Evolutionary conservation across 2,888 invertebrate genomes (phyloP).

Genomic region (Sericinus montela): DNA sequence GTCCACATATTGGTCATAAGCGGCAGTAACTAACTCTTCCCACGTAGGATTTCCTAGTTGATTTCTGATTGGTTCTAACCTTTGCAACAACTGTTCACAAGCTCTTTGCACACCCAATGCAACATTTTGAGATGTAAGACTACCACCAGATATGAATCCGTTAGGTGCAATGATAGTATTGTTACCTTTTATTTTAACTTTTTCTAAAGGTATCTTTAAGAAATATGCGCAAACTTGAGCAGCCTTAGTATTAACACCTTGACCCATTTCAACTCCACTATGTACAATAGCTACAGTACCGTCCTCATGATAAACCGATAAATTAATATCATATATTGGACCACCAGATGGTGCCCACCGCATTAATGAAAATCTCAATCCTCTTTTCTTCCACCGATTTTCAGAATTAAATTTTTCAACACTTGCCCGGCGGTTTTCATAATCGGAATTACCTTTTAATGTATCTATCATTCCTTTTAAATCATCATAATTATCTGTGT

Average conservation of each 20-base stretch:
- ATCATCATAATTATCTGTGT: slow-evolving; percentile 59
- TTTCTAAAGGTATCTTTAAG: slow-evolving; percentile 81
- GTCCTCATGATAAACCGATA: slow-evolving; percentile 85
- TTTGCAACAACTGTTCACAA: slow-evolving; percentile 39
- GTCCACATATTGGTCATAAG: slow-evolving; percentile 68
- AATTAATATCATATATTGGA: slow-evolving; percentile 75
- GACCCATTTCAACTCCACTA: slow-evolving; percentile 88
- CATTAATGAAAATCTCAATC: slow-evolving; percentile 83
- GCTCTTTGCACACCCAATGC: slow-evolving; percentile 38
- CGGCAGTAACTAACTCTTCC: slow-evolving; percentile 74
- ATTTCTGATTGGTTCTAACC: slow-evolving; percentile 59
- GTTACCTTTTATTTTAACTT: slow-evolving; percentile 82
- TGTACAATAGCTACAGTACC: slow-evolving; percentile 85
- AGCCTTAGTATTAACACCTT: slow-evolving; percentile 87
- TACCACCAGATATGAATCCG: slow-evolving; percentile 81
- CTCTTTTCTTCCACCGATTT: slow-evolving; percentile 89
- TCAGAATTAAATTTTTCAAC: slow-evolving; percentile 80
- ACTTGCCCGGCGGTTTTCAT: slow-evolving; percentile 55
- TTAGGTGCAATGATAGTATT: slow-evolving; percentile 82
- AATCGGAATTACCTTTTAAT: slow-evolving; percentile 50
- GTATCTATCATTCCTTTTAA: slow-evolving; percentile 61
- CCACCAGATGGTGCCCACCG: slow-evolving; percentile 78
- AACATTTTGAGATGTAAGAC: slow-evolving; percentile 54
- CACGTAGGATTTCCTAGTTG: slow-evolving; percentile 72
- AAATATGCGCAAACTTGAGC: slow-evolving; percentile 83